These are phyloP conservation scores for Heterochromis multidens DNA, from an alignment of 2,113 vertebrate species.

Conservation along the genomic window DNA sequence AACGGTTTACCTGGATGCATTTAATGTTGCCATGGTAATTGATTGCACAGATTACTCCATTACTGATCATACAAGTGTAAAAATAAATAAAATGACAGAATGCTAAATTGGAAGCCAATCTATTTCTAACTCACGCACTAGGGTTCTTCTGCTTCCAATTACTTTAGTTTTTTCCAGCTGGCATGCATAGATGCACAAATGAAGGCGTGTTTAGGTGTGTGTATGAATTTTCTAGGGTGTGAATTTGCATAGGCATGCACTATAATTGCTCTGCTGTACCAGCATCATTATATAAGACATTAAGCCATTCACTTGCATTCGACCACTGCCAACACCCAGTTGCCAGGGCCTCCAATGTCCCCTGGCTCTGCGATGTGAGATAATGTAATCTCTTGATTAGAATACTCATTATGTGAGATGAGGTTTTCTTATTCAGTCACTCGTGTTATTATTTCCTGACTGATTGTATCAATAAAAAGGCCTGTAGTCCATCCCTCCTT, in stretches of 20 bases:
- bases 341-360: slow-evolving; percentile 48
- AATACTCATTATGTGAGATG: slow-evolving; percentile 75
- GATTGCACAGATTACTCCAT: background rate
- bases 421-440: slow-evolving; percentile 73
- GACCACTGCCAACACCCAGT: slow-evolving; percentile 40
- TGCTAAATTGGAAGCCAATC: background rate
- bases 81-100: background rate
- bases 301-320: slow-evolving; percentile 40
- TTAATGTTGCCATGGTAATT: background rate
- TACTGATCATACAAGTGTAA: background rate
- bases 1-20: background rate
- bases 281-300: slow-evolving; percentile 33
- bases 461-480: slow-evolving; percentile 61
- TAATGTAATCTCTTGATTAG: slow-evolving; percentile 78
- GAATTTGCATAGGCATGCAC: slow-evolving; percentile 26
- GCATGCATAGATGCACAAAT: background rate
- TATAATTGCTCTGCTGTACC: slow-evolving; percentile 28
- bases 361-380: slow-evolving; percentile 45
- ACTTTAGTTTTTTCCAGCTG: background rate
- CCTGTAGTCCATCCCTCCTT: slow-evolving; percentile 21
- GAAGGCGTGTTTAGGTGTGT: background rate
- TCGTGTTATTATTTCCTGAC: slow-evolving; percentile 72
- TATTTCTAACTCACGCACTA: background rate
- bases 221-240: background rate
- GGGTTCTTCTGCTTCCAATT: background rate